Percentiles rank a stretch among this genome's conserved stretches.
phyloP scores from a whole-genome alignment of 2,888 invertebrate species.

The Dasypogon diadema region DNA sequence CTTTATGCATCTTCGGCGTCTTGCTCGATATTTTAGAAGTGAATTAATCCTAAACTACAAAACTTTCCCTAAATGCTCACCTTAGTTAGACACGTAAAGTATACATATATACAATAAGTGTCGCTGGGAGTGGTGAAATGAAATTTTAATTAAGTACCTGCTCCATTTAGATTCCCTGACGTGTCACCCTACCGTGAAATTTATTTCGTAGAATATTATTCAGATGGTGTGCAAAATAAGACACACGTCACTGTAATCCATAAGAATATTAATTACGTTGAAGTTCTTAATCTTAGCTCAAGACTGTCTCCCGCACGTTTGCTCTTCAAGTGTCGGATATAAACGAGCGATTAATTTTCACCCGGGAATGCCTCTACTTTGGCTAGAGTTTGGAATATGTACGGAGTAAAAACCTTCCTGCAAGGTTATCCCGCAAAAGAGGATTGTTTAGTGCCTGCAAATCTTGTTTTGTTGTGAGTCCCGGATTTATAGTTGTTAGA shows the following conservation, averaged over 20 bases:
- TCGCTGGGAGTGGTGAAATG: constrained; percentile 27
- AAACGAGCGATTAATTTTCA: constrained; percentile 50
- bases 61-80: constrained; percentile 10
- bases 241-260: constrained; percentile 50
- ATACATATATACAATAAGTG: constrained; percentile 4
- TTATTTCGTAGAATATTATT: constrained; percentile 46
- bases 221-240: constrained; percentile 50
- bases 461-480: constrained; percentile 39
- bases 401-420: constrained; percentile 15
- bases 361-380: constrained; percentile 38
- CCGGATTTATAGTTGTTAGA: constrained; percentile 41
- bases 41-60: constrained; percentile 32
- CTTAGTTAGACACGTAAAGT: not conserved
- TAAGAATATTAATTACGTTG: constrained; percentile 49
- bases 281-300: constrained; percentile 49
- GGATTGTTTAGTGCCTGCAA: constrained; percentile 34
- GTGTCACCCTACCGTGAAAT: constrained; percentile 42
- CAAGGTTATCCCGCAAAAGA: constrained; percentile 27
- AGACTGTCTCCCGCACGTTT: constrained; percentile 47
- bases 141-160: constrained; percentile 49
- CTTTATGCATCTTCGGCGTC: constrained; percentile 3
- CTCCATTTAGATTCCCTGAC: constrained; percentile 28
- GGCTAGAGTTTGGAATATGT: constrained; percentile 9
- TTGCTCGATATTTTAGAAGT: not conserved
- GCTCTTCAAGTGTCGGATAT: constrained; percentile 48